phyloP scores from a whole-genome alignment of 2,797 vertebrate genomes.

The Sebastes hubbsi region DNA sequence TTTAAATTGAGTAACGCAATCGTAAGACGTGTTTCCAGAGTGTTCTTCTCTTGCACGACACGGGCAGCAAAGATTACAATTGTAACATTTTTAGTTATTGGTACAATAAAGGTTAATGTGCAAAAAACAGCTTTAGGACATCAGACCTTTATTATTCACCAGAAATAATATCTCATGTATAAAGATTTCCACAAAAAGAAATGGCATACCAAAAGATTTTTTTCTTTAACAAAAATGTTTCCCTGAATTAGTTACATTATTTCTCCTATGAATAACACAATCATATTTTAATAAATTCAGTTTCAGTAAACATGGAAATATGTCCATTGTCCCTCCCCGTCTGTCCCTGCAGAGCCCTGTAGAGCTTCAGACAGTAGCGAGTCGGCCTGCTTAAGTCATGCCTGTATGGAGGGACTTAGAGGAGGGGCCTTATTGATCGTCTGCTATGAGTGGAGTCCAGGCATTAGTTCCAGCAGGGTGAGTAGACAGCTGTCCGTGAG shows the following conservation, averaged over 20 bases:
- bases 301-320: constrained; percentile 43
- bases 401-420: constrained; percentile 77
- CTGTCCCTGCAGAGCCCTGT: constrained; percentile 36
- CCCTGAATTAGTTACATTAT: constrained; percentile 37
- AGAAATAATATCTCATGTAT: constrained; percentile 65
- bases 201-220: constrained; percentile 47
- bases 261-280: constrained; percentile 37
- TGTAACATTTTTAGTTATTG: not conserved
- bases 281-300: constrained; percentile 31
- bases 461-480: constrained; percentile 84
- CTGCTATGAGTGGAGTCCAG: constrained; percentile 79
- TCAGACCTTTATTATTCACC: constrained; percentile 67
- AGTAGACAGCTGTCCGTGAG: constrained; percentile 77
- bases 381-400: constrained; percentile 73
- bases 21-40: not conserved
- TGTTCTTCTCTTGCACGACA: not conserved
- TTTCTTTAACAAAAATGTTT: constrained; percentile 59
- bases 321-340: constrained; percentile 34
- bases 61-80: not conserved
- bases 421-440: constrained; percentile 80
- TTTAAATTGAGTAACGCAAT: not conserved
- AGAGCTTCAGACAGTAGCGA: constrained; percentile 65
- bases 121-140: constrained; percentile 11
- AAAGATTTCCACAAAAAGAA: constrained; percentile 60
- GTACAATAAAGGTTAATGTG: not conserved